phyloP scores from a whole-genome alignment of 2,888 invertebrate genomes.

The Dermolepida albohirtum region DNA sequence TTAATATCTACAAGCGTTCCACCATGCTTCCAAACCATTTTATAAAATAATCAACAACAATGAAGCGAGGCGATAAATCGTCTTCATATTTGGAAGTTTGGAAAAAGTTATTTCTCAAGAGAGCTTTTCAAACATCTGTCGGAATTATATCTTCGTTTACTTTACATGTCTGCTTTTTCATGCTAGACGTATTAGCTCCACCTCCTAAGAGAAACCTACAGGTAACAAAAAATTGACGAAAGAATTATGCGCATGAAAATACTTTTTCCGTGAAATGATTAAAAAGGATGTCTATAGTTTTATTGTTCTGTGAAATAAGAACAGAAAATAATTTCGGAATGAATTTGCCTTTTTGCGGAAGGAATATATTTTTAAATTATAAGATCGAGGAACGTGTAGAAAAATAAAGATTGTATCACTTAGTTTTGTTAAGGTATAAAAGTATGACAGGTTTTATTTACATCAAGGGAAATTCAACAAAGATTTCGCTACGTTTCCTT shows the following conservation, averaged over 20 bases:
- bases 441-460: conserved; percentile 63
- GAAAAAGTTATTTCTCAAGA: conserved; percentile 50
- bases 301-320: background rate
- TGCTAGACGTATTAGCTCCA: conserved; percentile 40
- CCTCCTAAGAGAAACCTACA: background rate
- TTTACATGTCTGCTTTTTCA: conserved; percentile 44
- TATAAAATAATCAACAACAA: conserved; percentile 30
- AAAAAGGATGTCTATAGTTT: background rate
- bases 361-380: conserved; percentile 20
- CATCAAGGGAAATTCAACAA: conserved; percentile 64
- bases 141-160: conserved; percentile 50
- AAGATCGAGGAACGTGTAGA: conserved; percentile 22
- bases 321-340: conserved; percentile 1
- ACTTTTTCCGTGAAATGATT: background rate
- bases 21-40: background rate
- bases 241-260: background rate
- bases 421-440: conserved; percentile 38
- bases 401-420: conserved; percentile 38
- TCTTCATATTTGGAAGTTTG: conserved; percentile 29
- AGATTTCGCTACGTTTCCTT: conserved; percentile 56
- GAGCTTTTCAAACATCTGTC: conserved; percentile 50
- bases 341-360: conserved; percentile 30
- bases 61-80: conserved; percentile 39
- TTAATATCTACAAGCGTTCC: too few relatives aligned
- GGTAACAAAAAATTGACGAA: conserved; percentile 2